Base-by-base conservation (phyloP, 2,888 invertebrate species). In the Drosophila vallismaia region DNA sequence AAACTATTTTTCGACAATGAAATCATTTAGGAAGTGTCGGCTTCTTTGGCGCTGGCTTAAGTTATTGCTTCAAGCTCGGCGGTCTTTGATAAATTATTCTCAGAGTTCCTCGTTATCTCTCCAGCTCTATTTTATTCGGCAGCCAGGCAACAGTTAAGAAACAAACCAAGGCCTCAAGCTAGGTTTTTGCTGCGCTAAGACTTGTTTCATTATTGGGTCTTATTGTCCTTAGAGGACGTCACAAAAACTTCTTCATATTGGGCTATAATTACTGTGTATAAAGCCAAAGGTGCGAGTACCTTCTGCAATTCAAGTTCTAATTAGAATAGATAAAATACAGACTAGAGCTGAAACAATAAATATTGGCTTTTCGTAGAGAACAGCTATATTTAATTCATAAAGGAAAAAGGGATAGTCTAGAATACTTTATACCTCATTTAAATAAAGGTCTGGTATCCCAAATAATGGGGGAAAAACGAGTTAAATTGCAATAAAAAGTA, bases 11-110 rank as follows among this genome's bases (percentile, higher is more conserved):
- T 71, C 70, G 75, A 74, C 76, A 88, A 80, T 86, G 71, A 86
- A 88, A 80, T 84, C 81, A 84, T 84, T 88, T 77, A 80, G 63
- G 71, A 74, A 70, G 80, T 79, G 79, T 80, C 69, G 68, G 74
- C 52, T 46, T 68, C 50, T 46, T 46, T 51, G 58, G 57, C 55
- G 52, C 50, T 68, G 50, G 62, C 63, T 36, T 52, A 58, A 81
- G 55, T 72, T 68, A 60, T 54, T 56, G 63, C 71, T 46, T 28
- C 55, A 53, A 29, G 75, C 54, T 73, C 67, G 52, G 75, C 78
- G 76, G 55, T 85, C 77, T 75, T 76, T 81, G 75, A 82, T 81
- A 81, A 79, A 86, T 86, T 77, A 86, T 86, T 42, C 31, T 50
- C 55, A 44, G 45, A 19, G 58, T 58, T 70, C 49, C 58, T 45